Base-by-base conservation (phyloP, 2,888 invertebrate species). In the Diploptera punctata region DNA sequence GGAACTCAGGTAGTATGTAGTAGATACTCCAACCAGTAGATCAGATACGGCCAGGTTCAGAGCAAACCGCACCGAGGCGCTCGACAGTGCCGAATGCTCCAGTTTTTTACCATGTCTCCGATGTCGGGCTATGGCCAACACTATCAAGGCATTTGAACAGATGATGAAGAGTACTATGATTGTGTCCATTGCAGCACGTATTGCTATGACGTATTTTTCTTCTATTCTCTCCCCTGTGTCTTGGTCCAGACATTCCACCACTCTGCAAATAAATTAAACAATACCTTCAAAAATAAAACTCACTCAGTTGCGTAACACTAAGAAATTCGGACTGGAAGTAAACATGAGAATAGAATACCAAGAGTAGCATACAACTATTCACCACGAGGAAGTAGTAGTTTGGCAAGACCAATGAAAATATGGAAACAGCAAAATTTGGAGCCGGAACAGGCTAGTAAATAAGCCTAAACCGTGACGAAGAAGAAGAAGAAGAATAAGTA, bases 11-110 rank as follows among this genome's bases (percentile, higher is more conserved):
- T 71, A 75, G 61, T 73, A 71, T 29, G 67, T 26, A 19, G 70
- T 61, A 19, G 71, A 38, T n/a, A 70, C 13, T 18, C 70, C 75
- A 29, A 73, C 74, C 16, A 74, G 29, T 21, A 73, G 60, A 61
- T 75, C 75, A 33, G 75, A 52, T 1, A 68, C 67, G 21, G 73
- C 68, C 31, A 75, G 71, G 57, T 60, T 73, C 13, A 72, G 65
- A 16, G 71, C 74, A 65, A 75, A 74, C 10, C 74, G 67, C 7
- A 52, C 49, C 16, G 69, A 72, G 31, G 62, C 60, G 13, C 18
- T 5, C 21, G 24, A 13, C 21, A 73, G 38, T 4, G 44, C 52
- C 21, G 29, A 13, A 19, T 54, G 24, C 18, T 26, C 52, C 16
- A 29, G 13, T 9, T 52, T 33, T 9, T 38, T 65, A 4, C 43